Conservation (phyloP, 2,888 invertebrate genomes). For the Glaucopsyche alexis region DNA sequence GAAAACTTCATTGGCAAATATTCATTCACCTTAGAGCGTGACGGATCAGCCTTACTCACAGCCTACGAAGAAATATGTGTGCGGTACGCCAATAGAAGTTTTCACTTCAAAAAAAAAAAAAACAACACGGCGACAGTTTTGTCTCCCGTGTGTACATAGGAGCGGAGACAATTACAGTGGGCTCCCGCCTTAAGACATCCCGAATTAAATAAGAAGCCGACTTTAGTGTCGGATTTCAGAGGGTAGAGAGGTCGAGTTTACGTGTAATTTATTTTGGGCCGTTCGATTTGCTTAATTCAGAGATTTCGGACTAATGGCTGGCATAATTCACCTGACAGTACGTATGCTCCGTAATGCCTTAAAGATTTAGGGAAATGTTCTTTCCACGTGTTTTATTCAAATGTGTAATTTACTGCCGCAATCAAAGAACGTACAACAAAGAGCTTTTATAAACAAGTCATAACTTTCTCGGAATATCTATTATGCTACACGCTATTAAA, state of each 20-base stretch:
- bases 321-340: slow-evolving; percentile 24
- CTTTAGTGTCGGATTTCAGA: slow-evolving; percentile 26
- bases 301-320: slow-evolving; percentile 25
- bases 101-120: no score
- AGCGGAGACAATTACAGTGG: neutral
- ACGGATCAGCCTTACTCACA: no score
- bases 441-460: neutral
- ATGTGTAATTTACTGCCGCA: neutral
- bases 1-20: no score
- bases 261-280: slow-evolving; percentile 29
- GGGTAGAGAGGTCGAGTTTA: slow-evolving; percentile 21
- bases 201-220: slow-evolving; percentile 26
- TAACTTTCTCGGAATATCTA: neutral
- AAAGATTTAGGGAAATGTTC: slow-evolving; percentile 14
- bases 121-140: no score
- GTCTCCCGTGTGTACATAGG: no score
- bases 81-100: no score
- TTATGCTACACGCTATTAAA: neutral
- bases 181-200: slow-evolving; percentile 17
- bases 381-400: slow-evolving; percentile 8
- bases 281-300: slow-evolving; percentile 30
- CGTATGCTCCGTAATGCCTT: slow-evolving; percentile 8
- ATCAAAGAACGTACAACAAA: neutral
- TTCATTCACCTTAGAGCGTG: no score
- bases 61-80: no score